Evolutionary conservation across 2,113 vertebrate genomes (phyloP), one percentile per base, ranked within the genome.

Genomic region (Fulica atra): DNA sequence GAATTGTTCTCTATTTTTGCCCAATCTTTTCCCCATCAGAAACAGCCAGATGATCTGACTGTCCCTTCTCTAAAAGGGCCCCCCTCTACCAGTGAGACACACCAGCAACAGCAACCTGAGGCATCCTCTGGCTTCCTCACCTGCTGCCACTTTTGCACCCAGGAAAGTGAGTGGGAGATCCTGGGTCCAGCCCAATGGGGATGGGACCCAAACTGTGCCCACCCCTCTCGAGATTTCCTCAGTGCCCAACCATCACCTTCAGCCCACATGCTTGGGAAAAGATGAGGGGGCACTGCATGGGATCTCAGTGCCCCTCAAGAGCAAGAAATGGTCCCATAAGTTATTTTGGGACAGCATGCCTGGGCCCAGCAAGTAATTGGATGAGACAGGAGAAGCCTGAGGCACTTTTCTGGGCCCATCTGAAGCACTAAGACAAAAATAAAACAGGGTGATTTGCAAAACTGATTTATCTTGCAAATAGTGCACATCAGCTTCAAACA

Each of bases 391-490:
- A 93, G 76, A 11, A 83, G 91, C 94, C 95, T 6, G 33, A 50
- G 69, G 92, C 65, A 6, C 31, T 54, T 65, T 74, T 26, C 66
- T 48, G 20, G 63, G 74, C 79, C 50, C 36, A 15, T 54, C 18
- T 15, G 88, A 82, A 61, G 44, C 40, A 24, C 29, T 18, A 28
- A 63, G 68, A 81, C 72, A 46, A 42, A 88, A 83, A 59, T 17
- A 29, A 82, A 77, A 10, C 51, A 50, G 53, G 6, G 38, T 26
- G 64, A 61, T 65, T 92, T 60, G 13, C 86, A 92, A 64, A 56
- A 44, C 68, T 56, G 91, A 79, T 88, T 95, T 81, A 31, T 88
- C 71, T 65, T 42, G 36, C 29, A 91, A 90, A 91, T 86, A 57
- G 57, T 2, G n/a, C 71, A 16, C 92, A 83, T 48, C 80, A 64